phyloP scores from a whole-genome alignment of 92 coral and sea anemone species.

The Diadumene lineata region DNA sequence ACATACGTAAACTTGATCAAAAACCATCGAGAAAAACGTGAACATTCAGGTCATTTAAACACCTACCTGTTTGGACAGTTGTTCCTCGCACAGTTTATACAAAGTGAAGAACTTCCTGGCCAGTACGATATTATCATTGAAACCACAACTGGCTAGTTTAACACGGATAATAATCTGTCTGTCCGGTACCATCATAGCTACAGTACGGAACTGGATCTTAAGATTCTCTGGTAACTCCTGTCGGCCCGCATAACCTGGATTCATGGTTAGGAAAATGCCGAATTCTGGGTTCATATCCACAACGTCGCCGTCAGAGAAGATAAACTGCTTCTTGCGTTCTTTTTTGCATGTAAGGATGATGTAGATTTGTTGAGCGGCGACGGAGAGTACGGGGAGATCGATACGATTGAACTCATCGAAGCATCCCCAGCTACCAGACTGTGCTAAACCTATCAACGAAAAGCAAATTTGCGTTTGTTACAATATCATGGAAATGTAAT shows the following conservation, averaged over 20 bases:
- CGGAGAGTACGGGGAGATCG: slow-evolving; percentile 88
- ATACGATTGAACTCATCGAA: slow-evolving; percentile 92
- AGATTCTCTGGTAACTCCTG: slow-evolving; percentile 92
- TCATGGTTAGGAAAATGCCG: slow-evolving; percentile 87
- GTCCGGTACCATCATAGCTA: slow-evolving; percentile 95
- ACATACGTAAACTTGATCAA: too few relatives aligned
- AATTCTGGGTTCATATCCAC: slow-evolving; percentile 89
- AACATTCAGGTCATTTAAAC: too few relatives aligned
- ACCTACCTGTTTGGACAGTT: slow-evolving; percentile 75
- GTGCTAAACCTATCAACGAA: slow-evolving; percentile 65
- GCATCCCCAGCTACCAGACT: slow-evolving; percentile 94
- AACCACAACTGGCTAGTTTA: slow-evolving; percentile 91
- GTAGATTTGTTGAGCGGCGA: slow-evolving; percentile 91
- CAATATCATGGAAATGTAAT: background rate
- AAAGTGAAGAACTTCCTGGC: slow-evolving; percentile 88
- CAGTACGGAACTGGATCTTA: slow-evolving; percentile 92
- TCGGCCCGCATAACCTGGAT: slow-evolving; percentile 91
- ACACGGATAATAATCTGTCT: slow-evolving; percentile 95
- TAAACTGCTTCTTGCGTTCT: slow-evolving; percentile 82
- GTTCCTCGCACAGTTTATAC: slow-evolving; percentile 91
- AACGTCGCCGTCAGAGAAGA: slow-evolving; percentile 85
- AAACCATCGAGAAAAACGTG: too few relatives aligned
- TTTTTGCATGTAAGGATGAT: slow-evolving; percentile 85
- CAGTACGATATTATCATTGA: slow-evolving; percentile 79
- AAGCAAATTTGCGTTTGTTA: background rate